Evolutionary conservation across 2,797 vertebrate genomes (phyloP).

Genomic region (Mus minutoides): DNA sequence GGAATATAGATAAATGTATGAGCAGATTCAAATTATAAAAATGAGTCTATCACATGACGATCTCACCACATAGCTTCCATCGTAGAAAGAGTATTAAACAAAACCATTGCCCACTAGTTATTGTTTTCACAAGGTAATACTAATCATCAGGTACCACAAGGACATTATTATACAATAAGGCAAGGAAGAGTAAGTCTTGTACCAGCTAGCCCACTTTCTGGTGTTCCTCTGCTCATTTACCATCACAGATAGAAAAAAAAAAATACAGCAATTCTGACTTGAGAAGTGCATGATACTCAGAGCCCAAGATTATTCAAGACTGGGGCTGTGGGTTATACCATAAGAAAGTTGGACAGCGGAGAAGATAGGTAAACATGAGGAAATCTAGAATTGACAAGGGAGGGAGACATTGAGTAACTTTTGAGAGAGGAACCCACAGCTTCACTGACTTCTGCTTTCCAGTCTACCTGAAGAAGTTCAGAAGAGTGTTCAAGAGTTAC

Average conservation of each 20-base stretch:
- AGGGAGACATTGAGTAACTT: neutral
- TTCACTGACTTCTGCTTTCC: neutral
- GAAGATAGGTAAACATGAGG: neutral
- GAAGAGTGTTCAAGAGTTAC: neutral
- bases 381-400: neutral
- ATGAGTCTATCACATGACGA: neutral
- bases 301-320: neutral
- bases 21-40: neutral
- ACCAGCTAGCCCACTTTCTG: neutral
- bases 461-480: neutral
- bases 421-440: neutral
- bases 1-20: neutral
- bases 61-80: neutral
- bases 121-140: neutral
- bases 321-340: neutral
- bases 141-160: neutral
- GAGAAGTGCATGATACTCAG: neutral
- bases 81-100: neutral
- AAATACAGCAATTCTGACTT: neutral
- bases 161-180: neutral
- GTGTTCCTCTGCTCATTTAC: neutral
- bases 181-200: neutral
- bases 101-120: neutral
- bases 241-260: neutral
- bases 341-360: neutral